Evolutionary conservation across 2,888 invertebrate genomes (phyloP).

Genomic region (Amiota communis): DNA sequence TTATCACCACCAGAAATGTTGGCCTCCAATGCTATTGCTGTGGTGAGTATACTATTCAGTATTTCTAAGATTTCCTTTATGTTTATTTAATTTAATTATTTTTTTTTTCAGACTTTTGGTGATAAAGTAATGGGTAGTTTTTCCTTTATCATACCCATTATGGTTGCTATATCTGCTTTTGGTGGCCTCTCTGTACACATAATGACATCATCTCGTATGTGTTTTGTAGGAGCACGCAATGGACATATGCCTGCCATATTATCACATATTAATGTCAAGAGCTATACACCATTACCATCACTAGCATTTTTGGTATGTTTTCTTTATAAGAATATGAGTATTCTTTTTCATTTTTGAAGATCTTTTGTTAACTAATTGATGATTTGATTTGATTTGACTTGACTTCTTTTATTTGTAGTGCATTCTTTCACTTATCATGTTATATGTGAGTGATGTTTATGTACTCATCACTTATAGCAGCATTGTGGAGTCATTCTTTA

Average conservation of each 20-base stretch:
- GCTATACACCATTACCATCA: conserved; percentile 86
- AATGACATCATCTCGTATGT: conserved; percentile 94
- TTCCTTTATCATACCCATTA: conserved; percentile 88
- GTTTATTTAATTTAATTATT: conserved; percentile 26
- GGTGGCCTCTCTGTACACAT: conserved; percentile 96
- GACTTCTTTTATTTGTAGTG: conserved; percentile 77
- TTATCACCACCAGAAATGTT: conserved; percentile 87
- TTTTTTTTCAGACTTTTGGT: conserved; percentile 83
- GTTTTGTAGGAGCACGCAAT: conserved; percentile 91
- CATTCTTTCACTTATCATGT: conserved; percentile 86
- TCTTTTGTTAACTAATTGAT: conserved; percentile 39
- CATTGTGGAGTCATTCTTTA: conserved; percentile 94
- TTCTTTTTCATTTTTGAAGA: neutral
- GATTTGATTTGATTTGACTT: conserved; percentile 34
- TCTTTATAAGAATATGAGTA: too few species aligned
- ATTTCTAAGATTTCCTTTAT: neutral
- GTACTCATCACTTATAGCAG: conserved; percentile 92
- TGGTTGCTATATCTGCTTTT: conserved; percentile 93
- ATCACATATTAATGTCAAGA: conserved; percentile 84
- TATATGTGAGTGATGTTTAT: conserved; percentile 88
- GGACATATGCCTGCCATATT: conserved; percentile 89
- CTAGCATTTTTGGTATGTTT: conserved; percentile 84
- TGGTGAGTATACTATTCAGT: conserved; percentile 78
- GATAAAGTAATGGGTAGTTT: conserved; percentile 81
- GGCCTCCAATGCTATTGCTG: conserved; percentile 94